Base-by-base conservation (phyloP, 2,888 invertebrate species). In the Phortica magna region DNA sequence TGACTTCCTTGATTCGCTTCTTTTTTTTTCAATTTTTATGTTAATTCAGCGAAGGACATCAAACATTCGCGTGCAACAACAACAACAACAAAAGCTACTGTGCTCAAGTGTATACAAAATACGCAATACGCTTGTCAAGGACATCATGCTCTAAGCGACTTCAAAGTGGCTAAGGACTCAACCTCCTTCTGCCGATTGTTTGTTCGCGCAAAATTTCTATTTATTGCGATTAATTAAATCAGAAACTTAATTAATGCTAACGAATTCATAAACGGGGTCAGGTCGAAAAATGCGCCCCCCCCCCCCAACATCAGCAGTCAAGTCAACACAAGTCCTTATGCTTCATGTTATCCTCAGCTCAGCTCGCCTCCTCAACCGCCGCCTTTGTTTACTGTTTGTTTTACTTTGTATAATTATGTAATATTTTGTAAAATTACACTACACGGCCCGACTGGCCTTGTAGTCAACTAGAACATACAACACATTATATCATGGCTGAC, bases 221-320 rank as follows among this genome's bases (percentile, higher is more conserved):
- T 73, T 77, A 78, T 79, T 81, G 78, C 80, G 84, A 88, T 89
- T 90, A 89, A 90, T 90, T 90, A 89, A 89, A 90, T 90, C 90
- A 87, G 31, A 31, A 88, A 89, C 86, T 88, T 89, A 90, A 90
- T 90, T 90, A 90, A 89, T 88, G 89, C 88, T 85, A 87, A 89
- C 86, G 83, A 87, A 89, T 89, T 89, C 87, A 89, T 87, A 88
- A 88, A 87, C 87, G 86, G 86, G 83, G 85, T 87, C 85, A 85
- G 48, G 39, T n/a, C n/a, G n/a, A n/a, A n/a, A n/a, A 87, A 83
- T 85, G 85, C 83, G 83, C 80, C 80, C n/a, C n/a, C n/a, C n/a
- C n/a, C n/a, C n/a, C n/a, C n/a, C n/a, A 87, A 83, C 41, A 77
- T 17, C 67, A 19, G 68, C n/a, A n/a, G n/a, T 55, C 17, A 55